Base-by-base conservation (phyloP, 1,140 invertebrate genomes). In the Anthonomus grandis region DNA sequence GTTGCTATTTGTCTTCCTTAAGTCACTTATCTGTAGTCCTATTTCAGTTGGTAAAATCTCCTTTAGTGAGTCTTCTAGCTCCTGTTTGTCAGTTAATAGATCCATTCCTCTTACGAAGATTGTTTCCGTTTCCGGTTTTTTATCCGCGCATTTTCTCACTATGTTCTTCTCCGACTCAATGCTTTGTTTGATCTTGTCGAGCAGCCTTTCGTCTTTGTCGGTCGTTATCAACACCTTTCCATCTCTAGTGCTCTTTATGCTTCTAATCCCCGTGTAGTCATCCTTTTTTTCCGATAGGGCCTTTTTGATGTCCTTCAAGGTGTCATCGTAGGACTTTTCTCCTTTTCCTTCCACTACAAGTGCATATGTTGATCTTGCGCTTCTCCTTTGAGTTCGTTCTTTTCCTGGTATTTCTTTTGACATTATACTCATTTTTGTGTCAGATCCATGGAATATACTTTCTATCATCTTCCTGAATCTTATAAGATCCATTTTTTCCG, bases 31-130 rank as follows among this genome's bases (percentile, higher is more conserved):
- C 9, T 31, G 12, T 39, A 13, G 9, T 39, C 25, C 44, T 27
- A 9, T 8, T 19, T n/a, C 9, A 41, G 10, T 21, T n/a, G 18
- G 6, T 9, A 19, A 15, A 8, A 8, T 59, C 13, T 10, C n/a
- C 36, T 8, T 18, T 8, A 58, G 8, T 13, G 49, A 52, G 36
- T 42, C 45, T 4, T 10, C 27, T 18, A 59, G 18, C n/a, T 51
- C 42, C 15, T 4, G 37, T 31, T 34, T 38, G 1, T 6, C 38
- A 10, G 21, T 9, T 8, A 22, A 13, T 21, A 13, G 41, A 13
- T 51, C 55, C 37, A 60, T 17, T 15, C 41, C 56, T 19, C 39
- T 59, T 5, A 60, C 17, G 21, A 38, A 17, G 25, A 45, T 25
- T 10, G 23, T 21, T 27, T 22, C 21, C 1, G 18, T 23, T n/a